Evolutionary conservation across 2,888 invertebrate genomes (phyloP).

Genomic region (Xanthia icteritia): DNA sequence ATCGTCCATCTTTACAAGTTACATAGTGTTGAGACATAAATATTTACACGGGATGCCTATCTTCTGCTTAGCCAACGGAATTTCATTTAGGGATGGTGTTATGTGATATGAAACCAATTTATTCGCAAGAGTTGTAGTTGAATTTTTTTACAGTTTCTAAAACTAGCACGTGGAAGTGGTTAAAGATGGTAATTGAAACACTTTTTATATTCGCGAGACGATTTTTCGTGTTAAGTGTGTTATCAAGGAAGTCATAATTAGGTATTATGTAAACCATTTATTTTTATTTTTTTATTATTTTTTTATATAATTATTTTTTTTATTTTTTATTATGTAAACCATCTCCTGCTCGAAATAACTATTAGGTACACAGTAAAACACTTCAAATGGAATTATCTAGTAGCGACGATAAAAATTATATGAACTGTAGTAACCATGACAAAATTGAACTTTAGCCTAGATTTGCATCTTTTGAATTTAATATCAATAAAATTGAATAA

Average conservation of each 20-base stretch:
- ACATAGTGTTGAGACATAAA: conserved; percentile 39
- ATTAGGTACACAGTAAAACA: neutral
- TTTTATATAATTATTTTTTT: no score
- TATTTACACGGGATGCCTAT: conserved; percentile 39
- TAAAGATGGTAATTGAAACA: neutral
- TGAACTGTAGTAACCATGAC: no score
- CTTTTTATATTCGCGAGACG: neutral
- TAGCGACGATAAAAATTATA: no score
- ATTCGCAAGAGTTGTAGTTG: neutral
- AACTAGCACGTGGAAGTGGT: neutral
- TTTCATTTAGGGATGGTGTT: conserved; percentile 45
- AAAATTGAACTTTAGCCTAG: no score
- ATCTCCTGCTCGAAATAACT: neutral
- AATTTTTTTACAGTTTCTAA: neutral
- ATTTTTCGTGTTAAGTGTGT: no score
- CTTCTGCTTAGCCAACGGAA: conserved; percentile 55
- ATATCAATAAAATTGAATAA: no score
- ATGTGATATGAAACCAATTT: conserved; percentile 1
- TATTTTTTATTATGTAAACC: no score
- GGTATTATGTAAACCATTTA: no score
- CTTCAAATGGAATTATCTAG: no score
- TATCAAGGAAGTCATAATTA: no score
- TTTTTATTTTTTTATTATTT: no score
- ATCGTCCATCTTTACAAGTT: conserved; percentile 31
- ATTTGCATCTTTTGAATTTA: no score